Conservation (phyloP, 2,797 vertebrate genomes). For the Alcedo quadribrachys region DNA sequence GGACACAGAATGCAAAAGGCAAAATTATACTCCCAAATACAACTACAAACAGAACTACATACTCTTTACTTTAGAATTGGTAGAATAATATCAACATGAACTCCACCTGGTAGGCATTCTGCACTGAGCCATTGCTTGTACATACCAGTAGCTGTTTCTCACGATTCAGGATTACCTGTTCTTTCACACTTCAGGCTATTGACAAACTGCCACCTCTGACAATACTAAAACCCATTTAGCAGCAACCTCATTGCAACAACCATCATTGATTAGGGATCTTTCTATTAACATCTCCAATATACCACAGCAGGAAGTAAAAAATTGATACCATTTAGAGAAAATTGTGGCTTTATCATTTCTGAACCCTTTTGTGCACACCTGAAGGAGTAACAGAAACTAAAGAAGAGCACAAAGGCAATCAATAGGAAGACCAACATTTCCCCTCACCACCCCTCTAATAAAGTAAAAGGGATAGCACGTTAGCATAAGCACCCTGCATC, state of each 20-base stretch:
- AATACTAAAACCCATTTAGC: background rate
- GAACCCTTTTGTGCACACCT: background rate
- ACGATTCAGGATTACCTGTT: background rate
- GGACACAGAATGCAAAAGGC: background rate
- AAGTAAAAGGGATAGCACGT: background rate
- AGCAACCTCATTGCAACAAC: background rate
- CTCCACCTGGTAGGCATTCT: rapidly evolving
- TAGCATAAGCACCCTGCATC: background rate
- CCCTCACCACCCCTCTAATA: background rate
- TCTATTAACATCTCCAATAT: background rate
- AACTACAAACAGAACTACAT: background rate
- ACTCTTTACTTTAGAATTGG: background rate
- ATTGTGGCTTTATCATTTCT: rapidly evolving
- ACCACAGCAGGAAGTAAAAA: background rate
- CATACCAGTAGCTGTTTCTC: background rate
- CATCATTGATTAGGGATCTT: background rate
- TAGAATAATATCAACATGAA: background rate
- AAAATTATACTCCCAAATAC: background rate
- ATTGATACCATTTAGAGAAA: background rate
- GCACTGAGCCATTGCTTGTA: background rate
- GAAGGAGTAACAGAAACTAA: background rate
- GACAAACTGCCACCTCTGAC: background rate
- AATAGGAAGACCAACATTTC: background rate
- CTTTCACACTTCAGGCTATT: background rate
- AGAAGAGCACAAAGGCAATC: background rate